Evolutionary conservation across 2,113 vertebrate genomes (phyloP), one percentile per base, ranked within the genome.

Genomic region (Dinomys branickii): DNA sequence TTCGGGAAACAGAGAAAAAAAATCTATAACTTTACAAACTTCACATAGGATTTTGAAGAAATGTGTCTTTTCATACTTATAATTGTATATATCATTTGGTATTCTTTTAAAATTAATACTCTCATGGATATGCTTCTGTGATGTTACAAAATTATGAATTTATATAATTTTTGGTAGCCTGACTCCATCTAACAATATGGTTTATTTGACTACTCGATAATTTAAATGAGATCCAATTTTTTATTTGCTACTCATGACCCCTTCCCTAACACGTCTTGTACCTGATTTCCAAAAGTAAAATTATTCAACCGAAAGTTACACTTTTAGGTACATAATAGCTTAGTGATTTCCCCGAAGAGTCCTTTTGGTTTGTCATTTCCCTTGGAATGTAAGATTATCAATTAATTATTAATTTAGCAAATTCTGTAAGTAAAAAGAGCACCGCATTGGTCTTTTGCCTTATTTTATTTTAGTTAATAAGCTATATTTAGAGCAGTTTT

Each of bases 21-120:
- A 5, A 87, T 63, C 61, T 92, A 9, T 85, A 94, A 88, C 75
- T 8, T 26, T 12, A 81, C 7, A 28, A 78, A 54, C 17, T 85
- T 95, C 56, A 93, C 16, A 85, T 1, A 77, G 14, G 33, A 50
- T 94, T 96, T 93, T 91, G 44, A n/a, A 91, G 83, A 67, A 85
- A 65, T 33, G 0, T 35, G n/a, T 10, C 91, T 93, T 78, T 78
- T 80, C 1, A 50, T 24, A 75, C 88, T 90, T 59, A 24, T 26
- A 59, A 59, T 59, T 90, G 17, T 28, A 6, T 88, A 73, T 97
- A 11, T 94, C 67, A 81, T 81, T 93, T 92, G 92, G 38, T 92
- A 28, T 94, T 94, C 63, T 91, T 93, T 93, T 87, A 61, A 87
- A 88, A 67, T 88, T 85, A 75, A 65, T 67, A 67, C 80, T 95